Percentiles rank a stretch among this genome's conserved stretches.
phyloP scores from a whole-genome alignment of 2,888 invertebrate genomes.

The Mythimna pallens region DNA sequence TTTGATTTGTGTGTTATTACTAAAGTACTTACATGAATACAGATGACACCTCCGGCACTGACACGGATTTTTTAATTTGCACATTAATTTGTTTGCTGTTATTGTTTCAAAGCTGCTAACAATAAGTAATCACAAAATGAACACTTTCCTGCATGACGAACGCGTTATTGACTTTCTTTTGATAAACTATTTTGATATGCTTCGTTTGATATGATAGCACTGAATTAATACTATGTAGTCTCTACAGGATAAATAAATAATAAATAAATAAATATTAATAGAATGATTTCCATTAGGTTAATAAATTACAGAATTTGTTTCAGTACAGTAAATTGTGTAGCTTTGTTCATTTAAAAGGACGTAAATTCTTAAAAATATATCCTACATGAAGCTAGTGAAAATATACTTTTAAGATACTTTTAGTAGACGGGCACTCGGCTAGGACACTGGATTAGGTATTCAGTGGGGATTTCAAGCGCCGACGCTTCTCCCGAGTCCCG shows the following conservation, averaged over 20 bases:
- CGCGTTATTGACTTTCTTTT: conserved; percentile 4
- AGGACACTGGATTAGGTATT: conserved; percentile 59
- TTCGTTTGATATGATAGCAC: background rate
- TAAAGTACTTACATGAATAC: background rate
- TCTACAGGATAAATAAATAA: no score
- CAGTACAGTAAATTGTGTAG: background rate
- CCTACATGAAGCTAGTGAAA: conserved; percentile 11
- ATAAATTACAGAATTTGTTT: conserved; percentile 3
- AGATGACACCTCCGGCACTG: background rate
- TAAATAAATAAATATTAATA: background rate
- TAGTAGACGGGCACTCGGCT: conserved; percentile 37
- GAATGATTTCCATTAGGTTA: no score
- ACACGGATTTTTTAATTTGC: background rate
- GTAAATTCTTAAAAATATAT: conserved; percentile 12
- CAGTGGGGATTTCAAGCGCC: conserved; percentile 57
- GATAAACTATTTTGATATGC: conserved; percentile 8
- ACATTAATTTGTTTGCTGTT: background rate
- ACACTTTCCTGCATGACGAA: background rate
- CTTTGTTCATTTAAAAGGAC: conserved; percentile 3
- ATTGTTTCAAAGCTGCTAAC: no score
- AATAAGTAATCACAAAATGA: background rate
- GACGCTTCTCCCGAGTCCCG: conserved; percentile 42
- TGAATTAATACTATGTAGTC: background rate
- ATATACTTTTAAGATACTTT: conserved; percentile 17
- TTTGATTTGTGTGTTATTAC: background rate